Conservation (phyloP, 2,888 invertebrate species). For the Exocentrus adspersus region DNA sequence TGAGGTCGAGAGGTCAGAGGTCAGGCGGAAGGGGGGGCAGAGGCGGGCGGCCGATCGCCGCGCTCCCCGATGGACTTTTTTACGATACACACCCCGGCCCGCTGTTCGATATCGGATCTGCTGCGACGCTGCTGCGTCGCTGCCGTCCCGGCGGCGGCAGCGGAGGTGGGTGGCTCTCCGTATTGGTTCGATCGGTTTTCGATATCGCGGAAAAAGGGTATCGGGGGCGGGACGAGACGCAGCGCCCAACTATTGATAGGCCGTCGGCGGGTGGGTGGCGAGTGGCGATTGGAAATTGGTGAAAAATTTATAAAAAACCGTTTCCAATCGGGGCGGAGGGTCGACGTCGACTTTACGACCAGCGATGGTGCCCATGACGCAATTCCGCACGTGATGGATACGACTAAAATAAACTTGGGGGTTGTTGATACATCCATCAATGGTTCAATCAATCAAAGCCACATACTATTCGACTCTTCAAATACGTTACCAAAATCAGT, state of each 20-base stretch:
- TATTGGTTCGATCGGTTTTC: constrained; percentile 45
- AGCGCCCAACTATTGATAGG: constrained; percentile 31
- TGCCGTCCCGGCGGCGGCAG: no score
- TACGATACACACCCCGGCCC: constrained; percentile 60
- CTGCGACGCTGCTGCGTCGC: constrained; percentile 42
- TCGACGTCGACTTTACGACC: no score
- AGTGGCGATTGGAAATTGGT: constrained; percentile 10
- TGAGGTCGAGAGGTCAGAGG: constrained; percentile 50
- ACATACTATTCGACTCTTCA: no score
- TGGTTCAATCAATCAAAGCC: no score
- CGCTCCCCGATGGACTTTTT: constrained; percentile 58
- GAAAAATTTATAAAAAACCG: background rate
- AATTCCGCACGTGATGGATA: no score
- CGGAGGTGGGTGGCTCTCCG: constrained; percentile 32
- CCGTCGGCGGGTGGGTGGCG: constrained; percentile 35
- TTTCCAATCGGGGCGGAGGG: constrained; percentile 6
- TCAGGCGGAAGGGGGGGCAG: constrained; percentile 46
- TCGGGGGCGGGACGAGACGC: constrained; percentile 38
- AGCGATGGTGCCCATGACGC: no score
- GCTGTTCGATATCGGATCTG: constrained; percentile 57
- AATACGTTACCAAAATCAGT: no score
- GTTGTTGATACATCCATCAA: no score
- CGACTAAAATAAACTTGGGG: no score
- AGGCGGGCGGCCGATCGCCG: constrained; percentile 49
- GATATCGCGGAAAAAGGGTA: constrained; percentile 41